Evolutionary conservation across 2,888 invertebrate genomes (phyloP).

Genomic region (Hypsopygia costalis): DNA sequence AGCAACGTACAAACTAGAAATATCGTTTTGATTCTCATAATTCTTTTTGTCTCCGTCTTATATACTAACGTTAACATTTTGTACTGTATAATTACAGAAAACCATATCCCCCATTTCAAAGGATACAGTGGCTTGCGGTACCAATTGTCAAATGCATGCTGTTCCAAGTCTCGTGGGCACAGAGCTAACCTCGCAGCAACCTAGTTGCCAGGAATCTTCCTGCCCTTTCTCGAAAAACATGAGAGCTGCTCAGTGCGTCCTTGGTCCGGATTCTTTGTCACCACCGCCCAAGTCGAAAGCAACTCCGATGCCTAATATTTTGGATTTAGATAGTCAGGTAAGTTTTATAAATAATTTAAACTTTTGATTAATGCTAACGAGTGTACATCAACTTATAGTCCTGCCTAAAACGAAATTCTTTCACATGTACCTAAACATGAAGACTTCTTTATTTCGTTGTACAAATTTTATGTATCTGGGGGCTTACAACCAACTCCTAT

Average conservation of each 20-base stretch:
- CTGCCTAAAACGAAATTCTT: no score
- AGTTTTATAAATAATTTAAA: no score
- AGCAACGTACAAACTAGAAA: no score
- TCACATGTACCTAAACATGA: no score
- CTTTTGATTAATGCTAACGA: no score
- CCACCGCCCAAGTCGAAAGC: constrained; percentile 15
- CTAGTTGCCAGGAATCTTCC: constrained; percentile 36
- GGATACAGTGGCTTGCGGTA: constrained; percentile 35
- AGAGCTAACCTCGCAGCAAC: constrained; percentile 32
- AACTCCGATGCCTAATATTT: constrained; percentile 21
- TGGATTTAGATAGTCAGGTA: constrained; percentile 23
- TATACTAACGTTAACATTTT: no score
- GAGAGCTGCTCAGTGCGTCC: constrained; percentile 58
- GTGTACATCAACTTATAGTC: no score
- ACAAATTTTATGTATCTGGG: no score
- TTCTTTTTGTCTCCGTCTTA: no score
- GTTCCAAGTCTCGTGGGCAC: constrained; percentile 25
- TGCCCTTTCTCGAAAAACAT: constrained; percentile 48
- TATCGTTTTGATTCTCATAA: no score
- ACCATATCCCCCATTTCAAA: not conserved
- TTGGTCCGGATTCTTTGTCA: constrained; percentile 42
- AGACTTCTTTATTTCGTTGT: no score
- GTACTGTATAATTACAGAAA: not conserved
- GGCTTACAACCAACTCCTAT: no score
- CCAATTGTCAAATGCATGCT: constrained; percentile 39